Evolutionary conservation across 2,888 invertebrate species (phyloP).

Genomic region (Chelonus formosanus): DNA sequence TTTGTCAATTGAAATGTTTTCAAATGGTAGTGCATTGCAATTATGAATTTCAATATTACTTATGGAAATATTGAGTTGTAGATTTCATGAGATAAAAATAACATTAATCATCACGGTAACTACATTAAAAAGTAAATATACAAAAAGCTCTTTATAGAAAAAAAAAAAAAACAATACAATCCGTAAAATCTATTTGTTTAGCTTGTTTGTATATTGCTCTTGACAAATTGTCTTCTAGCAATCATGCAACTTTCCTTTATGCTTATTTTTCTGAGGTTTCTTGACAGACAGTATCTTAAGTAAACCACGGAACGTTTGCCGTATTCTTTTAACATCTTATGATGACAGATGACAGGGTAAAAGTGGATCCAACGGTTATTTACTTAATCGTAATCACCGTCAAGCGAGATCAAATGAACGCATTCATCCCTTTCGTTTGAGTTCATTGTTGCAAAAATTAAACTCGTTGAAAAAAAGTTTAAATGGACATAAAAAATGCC

Average conservation of each 20-base stretch:
- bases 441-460: constrained; percentile 46
- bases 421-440: constrained; percentile 37
- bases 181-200: too few species aligned
- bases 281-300: constrained; percentile 21
- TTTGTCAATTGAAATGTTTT: too few species aligned
- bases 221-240: too few species aligned
- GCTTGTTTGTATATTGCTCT: too few species aligned
- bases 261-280: not conserved
- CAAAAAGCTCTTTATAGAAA: too few species aligned
- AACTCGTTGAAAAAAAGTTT: constrained; percentile 16
- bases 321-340: constrained; percentile 10
- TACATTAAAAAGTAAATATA: too few species aligned
- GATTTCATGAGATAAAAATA: too few species aligned
- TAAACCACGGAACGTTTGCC: constrained; percentile 14
- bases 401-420: constrained; percentile 33
- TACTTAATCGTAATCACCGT: constrained; percentile 54
- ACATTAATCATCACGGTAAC: too few species aligned
- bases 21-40: too few species aligned
- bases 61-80: too few species aligned
- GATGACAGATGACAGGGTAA: constrained; percentile 26
- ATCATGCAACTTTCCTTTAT: not conserved
- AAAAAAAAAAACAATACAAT: too few species aligned
- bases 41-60: too few species aligned
- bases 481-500: constrained; percentile 4
- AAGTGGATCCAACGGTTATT: constrained; percentile 44